Base-by-base conservation (phyloP, 2,888 invertebrate genomes). In the Tholera decimalis region DNA sequence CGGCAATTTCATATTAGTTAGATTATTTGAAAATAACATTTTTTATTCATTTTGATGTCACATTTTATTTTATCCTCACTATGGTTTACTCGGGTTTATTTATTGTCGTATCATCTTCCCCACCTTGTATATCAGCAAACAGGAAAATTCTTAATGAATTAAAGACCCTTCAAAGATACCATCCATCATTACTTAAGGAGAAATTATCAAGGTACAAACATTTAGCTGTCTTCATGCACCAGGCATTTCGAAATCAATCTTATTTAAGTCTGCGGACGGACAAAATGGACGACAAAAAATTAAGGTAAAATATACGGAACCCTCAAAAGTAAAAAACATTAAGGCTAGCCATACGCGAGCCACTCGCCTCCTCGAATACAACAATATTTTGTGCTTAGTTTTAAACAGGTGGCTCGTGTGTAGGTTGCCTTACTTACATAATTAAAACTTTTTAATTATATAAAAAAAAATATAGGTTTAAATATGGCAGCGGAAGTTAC, bases 401-500 rank as follows among this genome's bases (percentile, higher is more conserved):
- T 55, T 37, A 20, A 8, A 33, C 5, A 30, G 49, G 35, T 57
- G 56, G 41, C 41, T 60, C 20, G 37, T 57, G 26, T 57, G n/a
- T 30, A 46, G 41, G 13, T 37, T 22, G 43, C 73, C 18, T 53
- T 24, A 50, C 39, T 41, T 66, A 51, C 7, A 57, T 46, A 53
- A 44, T 37, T 35, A n/a, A n/a, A n/a, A n/a, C n/a, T n/a, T n/a
- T n/a, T n/a, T n/a, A n/a, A n/a, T n/a, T n/a, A n/a, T 59, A 56
- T 82, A 83, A 1, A 62, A 50, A 66, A 77, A 77, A 67, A 63
- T 63, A 80, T 57, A 64, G 66, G 63, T 60, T 64, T 62, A 66
- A n/a, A 15, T 83, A 88, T 88, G 88, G 89, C 88, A 89, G 87
- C 88, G 77, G 85, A 86, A 83, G 83, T 88, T 88, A 86, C 79